Evolutionary conservation across 53 echinoderm and acorn worm genomes (phyloP).

Genomic region (Hippasteria phrygiana): DNA sequence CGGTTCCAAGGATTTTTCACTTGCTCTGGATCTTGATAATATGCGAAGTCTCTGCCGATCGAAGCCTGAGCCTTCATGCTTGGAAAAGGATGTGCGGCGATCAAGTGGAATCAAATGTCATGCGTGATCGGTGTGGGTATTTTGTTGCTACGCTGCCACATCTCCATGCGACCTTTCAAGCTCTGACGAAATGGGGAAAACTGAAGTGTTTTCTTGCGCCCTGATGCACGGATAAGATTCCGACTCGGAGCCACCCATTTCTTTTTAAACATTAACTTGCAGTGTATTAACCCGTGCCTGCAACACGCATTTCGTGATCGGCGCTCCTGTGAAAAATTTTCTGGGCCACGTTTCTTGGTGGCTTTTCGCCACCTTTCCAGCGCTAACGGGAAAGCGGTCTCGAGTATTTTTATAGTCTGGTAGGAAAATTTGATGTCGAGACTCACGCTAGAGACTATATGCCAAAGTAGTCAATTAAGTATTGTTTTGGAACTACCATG

Average conservation of each 20-base stretch:
- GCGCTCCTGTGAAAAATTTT: background rate
- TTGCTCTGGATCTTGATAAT: conserved; percentile 17
- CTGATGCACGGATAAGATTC: background rate
- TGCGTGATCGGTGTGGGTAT: conserved; percentile 2
- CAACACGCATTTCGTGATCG: background rate
- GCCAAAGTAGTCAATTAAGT: background rate
- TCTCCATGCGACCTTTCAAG: conserved; percentile 26
- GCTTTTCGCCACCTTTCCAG: background rate
- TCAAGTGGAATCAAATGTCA: conserved; percentile 49
- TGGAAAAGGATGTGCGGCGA: conserved; percentile 22
- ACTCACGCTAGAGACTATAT: background rate
- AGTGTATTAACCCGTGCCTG: background rate
- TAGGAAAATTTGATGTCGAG: background rate
- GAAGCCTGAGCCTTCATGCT: conserved; percentile 16
- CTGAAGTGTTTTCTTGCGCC: conserved; percentile 10
- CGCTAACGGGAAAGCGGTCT: background rate
- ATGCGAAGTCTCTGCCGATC: conserved; percentile 46
- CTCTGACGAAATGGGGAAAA: background rate
- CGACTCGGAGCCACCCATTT: background rate
- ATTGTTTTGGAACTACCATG: too few relatives aligned
- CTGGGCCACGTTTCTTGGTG: background rate
- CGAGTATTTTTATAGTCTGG: background rate
- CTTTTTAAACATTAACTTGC: background rate
- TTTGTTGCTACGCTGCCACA: background rate
- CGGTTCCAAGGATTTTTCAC: conserved; percentile 9